Evolutionary conservation across 2,113 vertebrate genomes (phyloP).

Genomic region (Ptilonorhynchus violaceus): DNA sequence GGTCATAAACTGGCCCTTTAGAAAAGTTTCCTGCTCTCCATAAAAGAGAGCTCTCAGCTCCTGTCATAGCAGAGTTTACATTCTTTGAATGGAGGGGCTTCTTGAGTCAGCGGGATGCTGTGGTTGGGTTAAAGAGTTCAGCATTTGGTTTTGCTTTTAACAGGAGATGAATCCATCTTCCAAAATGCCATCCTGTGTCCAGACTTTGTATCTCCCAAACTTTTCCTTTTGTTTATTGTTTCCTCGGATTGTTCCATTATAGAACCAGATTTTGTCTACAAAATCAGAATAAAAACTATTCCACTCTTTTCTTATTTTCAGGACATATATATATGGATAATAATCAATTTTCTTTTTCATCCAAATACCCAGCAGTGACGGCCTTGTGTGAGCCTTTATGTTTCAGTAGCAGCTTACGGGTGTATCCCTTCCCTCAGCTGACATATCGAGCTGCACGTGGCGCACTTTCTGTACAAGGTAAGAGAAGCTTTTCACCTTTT

Average conservation of each 20-base stretch:
- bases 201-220: neutral
- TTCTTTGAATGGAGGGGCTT: conserved; percentile 9
- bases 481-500: neutral
- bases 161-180: neutral
- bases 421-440: neutral
- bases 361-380: neutral
- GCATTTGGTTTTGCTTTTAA: conserved; percentile 13
- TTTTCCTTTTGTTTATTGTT: neutral
- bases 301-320: neutral
- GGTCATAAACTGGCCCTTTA: conserved; percentile 24
- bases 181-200: neutral
- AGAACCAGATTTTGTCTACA: neutral
- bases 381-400: neutral
- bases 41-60: neutral
- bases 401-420: neutral
- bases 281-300: neutral
- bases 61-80: conserved; percentile 6
- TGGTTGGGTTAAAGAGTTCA: conserved; percentile 13
- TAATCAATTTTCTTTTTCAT: neutral
- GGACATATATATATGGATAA: neutral
- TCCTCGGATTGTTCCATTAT: neutral
- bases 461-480: rapidly evolving
- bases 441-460: neutral
- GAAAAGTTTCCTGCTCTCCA: conserved; percentile 21
- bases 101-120: neutral